These are phyloP conservation scores for Dasysyrphus tricinctus DNA, from an alignment of 2,888 invertebrate genomes.

Conservation along the genomic window DNA sequence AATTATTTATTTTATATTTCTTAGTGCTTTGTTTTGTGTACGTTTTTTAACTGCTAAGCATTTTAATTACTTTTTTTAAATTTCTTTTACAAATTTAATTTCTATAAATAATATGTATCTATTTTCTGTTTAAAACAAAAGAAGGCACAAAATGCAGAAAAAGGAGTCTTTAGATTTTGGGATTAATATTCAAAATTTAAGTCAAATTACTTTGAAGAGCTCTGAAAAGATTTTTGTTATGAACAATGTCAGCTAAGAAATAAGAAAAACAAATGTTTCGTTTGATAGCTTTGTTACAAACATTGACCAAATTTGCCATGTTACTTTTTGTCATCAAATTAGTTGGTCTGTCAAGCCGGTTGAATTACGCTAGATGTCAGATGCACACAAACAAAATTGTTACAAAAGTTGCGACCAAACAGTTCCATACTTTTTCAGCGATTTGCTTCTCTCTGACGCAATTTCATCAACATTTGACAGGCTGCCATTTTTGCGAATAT, in stretches of 20 bases:
- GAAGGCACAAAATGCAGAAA: slow-evolving; percentile 51
- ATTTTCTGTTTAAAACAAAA: slow-evolving; percentile 47
- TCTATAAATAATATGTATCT: neutral
- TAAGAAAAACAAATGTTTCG: too few relatives aligned
- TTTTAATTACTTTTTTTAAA: neutral
- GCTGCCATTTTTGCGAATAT: too few relatives aligned
- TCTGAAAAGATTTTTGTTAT: slow-evolving; percentile 8
- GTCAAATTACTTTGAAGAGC: neutral
- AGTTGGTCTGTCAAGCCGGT: too few relatives aligned
- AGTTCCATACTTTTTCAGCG: too few relatives aligned
- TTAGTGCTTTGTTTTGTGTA: slow-evolving; percentile 46
- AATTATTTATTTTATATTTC: slow-evolving; percentile 1
- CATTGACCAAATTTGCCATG: too few relatives aligned
- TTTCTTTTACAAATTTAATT: neutral
- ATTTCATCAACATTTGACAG: too few relatives aligned
- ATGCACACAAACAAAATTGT: too few relatives aligned
- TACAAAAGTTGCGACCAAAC: too few relatives aligned
- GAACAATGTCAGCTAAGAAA: neutral
- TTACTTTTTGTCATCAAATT: too few relatives aligned
- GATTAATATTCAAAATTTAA: neutral
- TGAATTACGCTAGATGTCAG: too few relatives aligned
- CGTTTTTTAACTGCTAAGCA: slow-evolving; percentile 12
- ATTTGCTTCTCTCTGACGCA: too few relatives aligned
- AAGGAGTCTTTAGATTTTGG: neutral
- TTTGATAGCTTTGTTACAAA: too few relatives aligned